These are phyloP conservation scores for Lichenostomus cassidix DNA, from an alignment of 2,113 vertebrate species.

Conservation along the genomic window DNA sequence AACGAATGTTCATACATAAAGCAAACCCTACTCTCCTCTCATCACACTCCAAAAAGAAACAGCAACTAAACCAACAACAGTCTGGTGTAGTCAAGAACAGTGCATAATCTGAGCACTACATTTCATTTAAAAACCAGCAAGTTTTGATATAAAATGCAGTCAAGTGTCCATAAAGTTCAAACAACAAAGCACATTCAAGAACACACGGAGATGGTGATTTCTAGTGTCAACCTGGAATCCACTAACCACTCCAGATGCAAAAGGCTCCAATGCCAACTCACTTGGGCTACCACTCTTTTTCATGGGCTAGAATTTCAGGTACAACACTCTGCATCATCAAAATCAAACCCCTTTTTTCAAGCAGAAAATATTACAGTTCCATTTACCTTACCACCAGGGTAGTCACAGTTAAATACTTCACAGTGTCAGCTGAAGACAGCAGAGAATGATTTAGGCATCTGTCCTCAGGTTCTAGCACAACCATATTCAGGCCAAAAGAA, in stretches of 20 bases:
- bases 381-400: neutral
- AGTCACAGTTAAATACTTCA: neutral
- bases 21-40: neutral
- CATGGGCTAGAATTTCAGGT: neutral
- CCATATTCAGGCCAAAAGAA: neutral
- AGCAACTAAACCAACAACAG: neutral
- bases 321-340: neutral
- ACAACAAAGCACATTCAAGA: neutral
- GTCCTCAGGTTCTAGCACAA: neutral
- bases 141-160: neutral
- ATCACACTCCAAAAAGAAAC: neutral
- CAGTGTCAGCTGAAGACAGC: neutral
- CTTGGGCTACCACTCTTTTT: neutral
- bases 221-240: neutral
- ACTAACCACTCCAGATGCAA: neutral
- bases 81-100: neutral
- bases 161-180: neutral
- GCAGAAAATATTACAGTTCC: neutral
- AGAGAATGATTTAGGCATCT: neutral
- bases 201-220: neutral
- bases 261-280: neutral
- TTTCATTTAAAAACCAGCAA: neutral
- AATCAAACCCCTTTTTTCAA: neutral
- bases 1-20: neutral
- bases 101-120: accelerated